Conservation (phyloP, 2,797 vertebrate genomes). For the Australoheros facetus region DNA sequence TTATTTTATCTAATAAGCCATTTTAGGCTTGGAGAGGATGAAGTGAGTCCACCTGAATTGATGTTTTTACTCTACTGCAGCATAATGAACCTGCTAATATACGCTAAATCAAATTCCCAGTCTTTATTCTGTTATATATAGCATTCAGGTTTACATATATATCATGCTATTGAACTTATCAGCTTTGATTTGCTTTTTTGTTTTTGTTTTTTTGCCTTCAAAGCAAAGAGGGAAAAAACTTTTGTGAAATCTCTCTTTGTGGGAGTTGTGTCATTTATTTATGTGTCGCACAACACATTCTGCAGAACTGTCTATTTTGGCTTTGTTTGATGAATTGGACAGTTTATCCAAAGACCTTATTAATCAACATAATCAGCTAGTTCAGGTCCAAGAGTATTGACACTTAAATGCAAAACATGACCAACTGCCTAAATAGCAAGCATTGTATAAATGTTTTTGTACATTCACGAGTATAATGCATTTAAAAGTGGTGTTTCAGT, state of each 20-base stretch:
- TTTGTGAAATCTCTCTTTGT: background rate
- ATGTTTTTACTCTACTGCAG: background rate
- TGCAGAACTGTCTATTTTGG: background rate
- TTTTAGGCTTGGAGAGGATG: background rate
- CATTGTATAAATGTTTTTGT: background rate
- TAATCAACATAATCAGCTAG: background rate
- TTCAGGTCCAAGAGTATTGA: background rate
- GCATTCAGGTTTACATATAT: background rate
- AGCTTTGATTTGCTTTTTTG: background rate
- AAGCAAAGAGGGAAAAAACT: background rate
- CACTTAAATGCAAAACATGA: background rate
- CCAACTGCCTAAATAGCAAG: background rate
- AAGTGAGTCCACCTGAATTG: background rate
- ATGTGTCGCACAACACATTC: background rate
- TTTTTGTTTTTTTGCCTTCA: background rate
- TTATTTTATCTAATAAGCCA: constrained; percentile 1
- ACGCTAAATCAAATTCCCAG: background rate
- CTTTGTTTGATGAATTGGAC: background rate
- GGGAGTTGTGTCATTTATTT: background rate
- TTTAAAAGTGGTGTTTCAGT: background rate
- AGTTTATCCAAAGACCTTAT: background rate
- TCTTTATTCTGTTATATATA: background rate
- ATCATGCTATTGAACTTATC: background rate
- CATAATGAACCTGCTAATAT: background rate
- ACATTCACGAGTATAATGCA: background rate